Percentiles rank a stretch among this genome's conserved stretches.
Evolutionary conservation across 2,888 invertebrate genomes (phyloP).

Genomic region (Laspeyria flexula): DNA sequence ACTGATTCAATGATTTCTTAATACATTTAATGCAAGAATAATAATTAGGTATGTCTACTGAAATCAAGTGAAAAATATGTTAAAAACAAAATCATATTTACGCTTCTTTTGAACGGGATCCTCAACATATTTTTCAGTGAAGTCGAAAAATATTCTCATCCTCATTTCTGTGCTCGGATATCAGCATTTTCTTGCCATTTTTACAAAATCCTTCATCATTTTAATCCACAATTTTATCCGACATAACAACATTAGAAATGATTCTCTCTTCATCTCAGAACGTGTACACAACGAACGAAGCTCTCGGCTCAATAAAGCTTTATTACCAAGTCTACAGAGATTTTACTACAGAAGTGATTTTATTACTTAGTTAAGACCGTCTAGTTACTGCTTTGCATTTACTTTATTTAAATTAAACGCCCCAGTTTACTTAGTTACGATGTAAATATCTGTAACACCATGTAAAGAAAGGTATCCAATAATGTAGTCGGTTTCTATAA

Average conservation of each 20-base stretch:
- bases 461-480: too few relatives aligned
- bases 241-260: conserved; percentile 11
- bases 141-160: background rate
- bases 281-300: conserved; percentile 7
- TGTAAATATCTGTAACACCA: background rate
- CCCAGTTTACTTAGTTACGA: background rate
- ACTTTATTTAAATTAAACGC: conserved; percentile 18
- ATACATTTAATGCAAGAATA: too few relatives aligned
- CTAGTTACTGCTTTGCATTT: conserved; percentile 27
- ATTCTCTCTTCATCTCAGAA: conserved; percentile 11
- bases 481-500: too few relatives aligned
- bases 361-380: conserved; percentile 21
- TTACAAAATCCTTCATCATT: background rate
- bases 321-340: conserved; percentile 19
- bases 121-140: background rate
- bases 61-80: too few relatives aligned
- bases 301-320: conserved; percentile 23
- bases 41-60: too few relatives aligned
- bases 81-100: background rate
- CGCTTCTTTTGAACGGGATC: background rate
- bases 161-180: background rate
- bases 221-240: conserved; percentile 4
- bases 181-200: background rate
- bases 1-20: too few relatives aligned
- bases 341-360: conserved; percentile 28